Conservation (phyloP, 1,140 invertebrate genomes). For the Cardiocondyla obscurior region DNA sequence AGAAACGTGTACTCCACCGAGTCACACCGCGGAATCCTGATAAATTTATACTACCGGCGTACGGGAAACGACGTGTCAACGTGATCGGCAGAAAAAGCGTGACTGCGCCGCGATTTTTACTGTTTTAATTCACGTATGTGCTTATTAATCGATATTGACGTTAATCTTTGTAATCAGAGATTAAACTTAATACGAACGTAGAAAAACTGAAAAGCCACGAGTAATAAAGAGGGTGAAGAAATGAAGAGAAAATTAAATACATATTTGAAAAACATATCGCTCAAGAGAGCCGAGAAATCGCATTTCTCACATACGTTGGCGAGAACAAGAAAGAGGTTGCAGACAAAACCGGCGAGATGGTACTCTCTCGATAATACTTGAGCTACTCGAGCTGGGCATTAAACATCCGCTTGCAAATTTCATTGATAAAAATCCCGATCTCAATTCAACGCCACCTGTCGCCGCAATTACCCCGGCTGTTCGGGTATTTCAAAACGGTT, state of each 20-base stretch:
- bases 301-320: neutral
- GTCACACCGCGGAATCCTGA: conserved; percentile 15
- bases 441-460: conserved; percentile 34
- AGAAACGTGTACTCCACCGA: conserved; percentile 19
- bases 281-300: neutral
- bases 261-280: neutral
- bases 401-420: conserved; percentile 38
- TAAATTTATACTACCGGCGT: conserved; percentile 32
- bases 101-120: neutral
- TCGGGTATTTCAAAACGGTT: conserved; percentile 49
- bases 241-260: neutral
- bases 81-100: neutral
- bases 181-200: neutral
- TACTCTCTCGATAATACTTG: neutral
- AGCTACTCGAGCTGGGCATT: neutral
- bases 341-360: neutral
- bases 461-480: conserved; percentile 37
- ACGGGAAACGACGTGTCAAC: conserved; percentile 1
- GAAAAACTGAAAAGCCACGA: neutral
- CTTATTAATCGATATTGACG: conserved; percentile 10
- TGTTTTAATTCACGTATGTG: neutral
- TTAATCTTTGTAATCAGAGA: conserved; percentile 18
- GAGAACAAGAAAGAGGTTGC: neutral
- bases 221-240: neutral
- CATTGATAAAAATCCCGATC: conserved; percentile 26